Conservation (phyloP, 2,797 vertebrate species). For the Onychomys torridus region DNA sequence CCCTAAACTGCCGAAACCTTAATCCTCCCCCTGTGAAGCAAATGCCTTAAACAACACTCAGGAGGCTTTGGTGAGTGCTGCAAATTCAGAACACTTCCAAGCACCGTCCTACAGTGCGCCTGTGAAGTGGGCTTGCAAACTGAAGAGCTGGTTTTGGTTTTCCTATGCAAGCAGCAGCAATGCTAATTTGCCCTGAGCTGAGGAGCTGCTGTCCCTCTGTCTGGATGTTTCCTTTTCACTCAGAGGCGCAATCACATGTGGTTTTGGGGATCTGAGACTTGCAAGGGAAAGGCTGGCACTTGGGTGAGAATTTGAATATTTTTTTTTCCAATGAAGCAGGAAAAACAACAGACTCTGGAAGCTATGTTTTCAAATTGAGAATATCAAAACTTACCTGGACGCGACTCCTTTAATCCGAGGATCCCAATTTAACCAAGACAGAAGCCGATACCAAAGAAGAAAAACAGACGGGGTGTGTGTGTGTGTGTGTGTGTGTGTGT, state of each 20-base stretch:
- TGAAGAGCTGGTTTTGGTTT: conserved; percentile 80
- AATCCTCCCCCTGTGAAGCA: conserved; percentile 82
- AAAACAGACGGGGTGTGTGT: background rate
- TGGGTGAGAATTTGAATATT: conserved; percentile 77
- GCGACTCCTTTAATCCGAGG: conserved; percentile 10
- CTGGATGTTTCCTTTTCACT: conserved; percentile 70
- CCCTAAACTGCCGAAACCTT: conserved; percentile 78
- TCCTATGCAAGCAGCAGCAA: conserved; percentile 73
- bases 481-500: too few species aligned
- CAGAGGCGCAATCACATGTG: conserved; percentile 26
- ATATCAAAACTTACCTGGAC: background rate
- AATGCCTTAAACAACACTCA: conserved; percentile 80
- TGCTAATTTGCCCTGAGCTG: conserved; percentile 79
- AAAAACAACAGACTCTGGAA: background rate
- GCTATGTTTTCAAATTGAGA: conserved; percentile 32
- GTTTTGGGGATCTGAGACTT: conserved; percentile 72
- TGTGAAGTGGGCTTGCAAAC: conserved; percentile 83
- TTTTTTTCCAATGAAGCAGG: conserved; percentile 64
- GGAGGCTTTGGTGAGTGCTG: conserved; percentile 81
- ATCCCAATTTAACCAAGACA: background rate
- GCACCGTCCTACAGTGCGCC: conserved; percentile 67
- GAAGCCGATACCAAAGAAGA: background rate
- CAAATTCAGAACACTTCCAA: conserved; percentile 82
- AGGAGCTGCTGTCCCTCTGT: conserved; percentile 68
- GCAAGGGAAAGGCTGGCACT: conserved; percentile 66